Base-by-base conservation (phyloP, 2,113 vertebrate species). In the Charadrius vociferus region DNA sequence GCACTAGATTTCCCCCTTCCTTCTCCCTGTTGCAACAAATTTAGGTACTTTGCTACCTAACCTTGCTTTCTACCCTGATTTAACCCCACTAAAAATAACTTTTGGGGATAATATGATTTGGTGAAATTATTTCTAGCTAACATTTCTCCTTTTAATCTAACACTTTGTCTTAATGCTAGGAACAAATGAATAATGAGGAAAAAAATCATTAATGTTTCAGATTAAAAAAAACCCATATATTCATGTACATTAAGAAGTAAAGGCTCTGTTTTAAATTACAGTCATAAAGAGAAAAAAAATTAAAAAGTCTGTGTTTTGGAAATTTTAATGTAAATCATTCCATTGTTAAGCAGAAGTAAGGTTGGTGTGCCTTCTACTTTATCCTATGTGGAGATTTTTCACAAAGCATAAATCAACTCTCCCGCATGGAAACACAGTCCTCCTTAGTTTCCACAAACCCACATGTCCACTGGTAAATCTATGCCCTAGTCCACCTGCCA, bases 401-500 rank as follows among this genome's bases (percentile, higher is more conserved):
- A 53, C 21, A 67, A 83, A 67, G 14, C 43, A 70, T 49, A 82
- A 82, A 61, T 58, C 41, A 61, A 24, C 6, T n/a, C 21, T 85
- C 34, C 58, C 87, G 13, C 22, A 41, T 70, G 68, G 52, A 39
- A 89, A 78, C 27, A 78, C n/a, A 68, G 20, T 41, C 7, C 10
- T 88, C 21, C 17, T 67, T 45, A 75, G 52, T 24, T 86, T 87
- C 81, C 58, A 81, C n/a, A 86, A 80, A 34, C 22, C 58, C 62
- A 71, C 73, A 79, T 24, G 56, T 81, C 81, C 73, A 75, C 78
- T 61, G 66, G 45, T 74, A 91, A 89, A 95, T 87, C 47, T 85
- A 10, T 92, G 73, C 30, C 56, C 8, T 56, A 43, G 61, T 75
- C 86, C 86, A 97, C 94, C 93, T 96, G 91, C 89, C 87, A 49